Percentiles rank a stretch among this genome's conserved stretches.
These are phyloP conservation scores for Oreochromis spilurus DNA, from an alignment of 2,113 vertebrate genomes.

Conservation along the genomic window DNA sequence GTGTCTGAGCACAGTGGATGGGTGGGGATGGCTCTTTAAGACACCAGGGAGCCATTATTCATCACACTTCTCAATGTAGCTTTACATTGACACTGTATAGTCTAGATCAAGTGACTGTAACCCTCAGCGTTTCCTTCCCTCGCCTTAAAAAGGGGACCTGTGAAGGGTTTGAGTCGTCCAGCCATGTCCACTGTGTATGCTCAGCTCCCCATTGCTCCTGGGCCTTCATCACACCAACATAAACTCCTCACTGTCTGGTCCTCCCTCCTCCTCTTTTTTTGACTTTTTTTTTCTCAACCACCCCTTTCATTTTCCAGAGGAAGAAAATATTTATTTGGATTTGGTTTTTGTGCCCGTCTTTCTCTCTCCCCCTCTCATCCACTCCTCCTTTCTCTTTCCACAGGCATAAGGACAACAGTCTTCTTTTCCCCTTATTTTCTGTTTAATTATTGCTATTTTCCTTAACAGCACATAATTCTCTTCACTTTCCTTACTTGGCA, in stretches of 20 bases:
- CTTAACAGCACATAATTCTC: constrained; percentile 67
- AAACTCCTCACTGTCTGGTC: constrained; percentile 60
- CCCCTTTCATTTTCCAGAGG: constrained; percentile 65
- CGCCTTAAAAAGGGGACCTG: constrained; percentile 54
- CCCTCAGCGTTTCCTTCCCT: constrained; percentile 68
- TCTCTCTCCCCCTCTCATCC: constrained; percentile 19
- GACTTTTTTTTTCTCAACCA: constrained; percentile 15
- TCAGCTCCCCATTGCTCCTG: constrained; percentile 54
- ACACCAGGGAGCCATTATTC: constrained; percentile 54
- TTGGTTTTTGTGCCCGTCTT: constrained; percentile 61
- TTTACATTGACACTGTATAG: constrained; percentile 77
- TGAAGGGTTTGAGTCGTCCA: constrained; percentile 53
- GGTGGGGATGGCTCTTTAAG: constrained; percentile 42
- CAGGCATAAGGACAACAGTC: constrained; percentile 29
- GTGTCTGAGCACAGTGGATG: constrained; percentile 23
- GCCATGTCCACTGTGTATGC: constrained; percentile 52
- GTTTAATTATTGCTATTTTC: constrained; percentile 69
- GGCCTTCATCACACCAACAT: constrained; percentile 69
- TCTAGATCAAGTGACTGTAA: constrained; percentile 81
- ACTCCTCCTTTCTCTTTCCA: constrained; percentile 45
- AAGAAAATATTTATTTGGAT: constrained; percentile 74
- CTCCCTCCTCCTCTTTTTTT: constrained; percentile 15
- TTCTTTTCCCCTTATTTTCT: constrained; percentile 56
- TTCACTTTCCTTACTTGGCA: constrained; percentile 57
- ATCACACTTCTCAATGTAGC: constrained; percentile 43